Evolutionary conservation across 1,140 invertebrate species (phyloP), one percentile per base, ranked within the genome.

Genomic region (Achroia grisella): DNA sequence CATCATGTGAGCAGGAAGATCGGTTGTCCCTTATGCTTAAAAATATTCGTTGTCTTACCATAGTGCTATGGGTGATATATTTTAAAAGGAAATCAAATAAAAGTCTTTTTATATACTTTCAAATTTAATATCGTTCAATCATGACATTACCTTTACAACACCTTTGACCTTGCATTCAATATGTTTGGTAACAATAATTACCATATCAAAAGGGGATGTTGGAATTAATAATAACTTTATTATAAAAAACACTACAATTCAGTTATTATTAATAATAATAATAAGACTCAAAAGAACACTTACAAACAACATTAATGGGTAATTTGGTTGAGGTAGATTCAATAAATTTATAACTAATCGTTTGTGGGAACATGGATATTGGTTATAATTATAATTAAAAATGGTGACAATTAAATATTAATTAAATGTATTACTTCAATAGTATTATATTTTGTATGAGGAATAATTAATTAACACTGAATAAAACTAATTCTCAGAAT

Each of bases 271-370:
- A 78, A 62, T 75, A 67, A 69, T 75, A 67, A 69, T 71, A 67
- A 68, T 78, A 78, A 74, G 69, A 80, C 71, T 77, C 75, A 77
- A 78, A 72, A 76, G 71, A 81, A 78, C 71, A 74, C 79, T 83
- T 83, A 83, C 50, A 69, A 73, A 79, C 68, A 66, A 80, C 71
- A 64, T 76, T 78, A 80, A 71, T 71, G 71, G 77, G 70, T 77
- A 80, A 74, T 80, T 79, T 80, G 73, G 71, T 81, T 83, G 79
- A 81, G 79, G 79, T 83, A 83, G 77, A 79, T 83, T 74, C 65
- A 73, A 74, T 77, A 70, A 61, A 52, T 62, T 65, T 61, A 57
- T 45, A 72, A 65, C 64, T 77, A 77, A 62, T 62, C 49, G 50
- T 41, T 69, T 66, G 64, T 64, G 66, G 63, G 61, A 56, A 66